These are phyloP conservation scores for Zoroaster sp. DNA, from an alignment of 53 echinoderm and acorn worm genomes.

Conservation along the genomic window DNA sequence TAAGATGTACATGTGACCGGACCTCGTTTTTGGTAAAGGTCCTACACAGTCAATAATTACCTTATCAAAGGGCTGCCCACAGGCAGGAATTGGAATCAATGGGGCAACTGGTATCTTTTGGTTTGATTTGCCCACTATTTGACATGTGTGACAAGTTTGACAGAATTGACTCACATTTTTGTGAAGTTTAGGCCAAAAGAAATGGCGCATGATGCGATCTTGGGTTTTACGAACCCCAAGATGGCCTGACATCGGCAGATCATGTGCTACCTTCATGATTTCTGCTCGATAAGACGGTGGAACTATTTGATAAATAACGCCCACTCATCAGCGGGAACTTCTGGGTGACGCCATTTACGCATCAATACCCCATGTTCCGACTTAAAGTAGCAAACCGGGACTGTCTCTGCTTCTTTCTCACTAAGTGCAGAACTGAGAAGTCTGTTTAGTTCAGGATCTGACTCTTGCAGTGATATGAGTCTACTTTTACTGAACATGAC, in stretches of 20 bases:
- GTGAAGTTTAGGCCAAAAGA: slow-evolving; percentile 39
- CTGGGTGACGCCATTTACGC: slow-evolving; percentile 46
- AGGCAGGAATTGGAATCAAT: slow-evolving; percentile 55
- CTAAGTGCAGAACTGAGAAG: neutral
- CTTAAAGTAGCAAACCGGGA: slow-evolving; percentile 50
- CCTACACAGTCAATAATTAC: slow-evolving; percentile 63
- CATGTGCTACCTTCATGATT: slow-evolving; percentile 22
- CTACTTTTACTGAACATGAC: neutral
- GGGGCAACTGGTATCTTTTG: slow-evolving; percentile 61
- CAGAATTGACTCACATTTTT: slow-evolving; percentile 30
- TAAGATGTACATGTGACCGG: slow-evolving; percentile 23
- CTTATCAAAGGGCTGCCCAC: slow-evolving; percentile 46
- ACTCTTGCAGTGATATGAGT: neutral
- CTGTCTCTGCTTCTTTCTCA: slow-evolving; percentile 34
- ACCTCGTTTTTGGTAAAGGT: slow-evolving; percentile 25
- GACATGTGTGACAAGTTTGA: slow-evolving; percentile 26
- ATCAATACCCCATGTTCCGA: slow-evolving; percentile 1
- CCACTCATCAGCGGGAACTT: slow-evolving; percentile 50
- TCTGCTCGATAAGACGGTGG: slow-evolving; percentile 37
- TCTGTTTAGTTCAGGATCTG: neutral
- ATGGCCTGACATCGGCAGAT: slow-evolving; percentile 42
- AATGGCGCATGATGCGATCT: slow-evolving; percentile 31
- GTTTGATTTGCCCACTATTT: slow-evolving; percentile 61
- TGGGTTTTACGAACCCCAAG: slow-evolving; percentile 53
- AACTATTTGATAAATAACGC: slow-evolving; percentile 27